Evolutionary conservation across 53 echinoderm and acorn worm genomes (phyloP), one percentile per base, ranked within the genome.

Genomic region (Arbacia lixula): DNA sequence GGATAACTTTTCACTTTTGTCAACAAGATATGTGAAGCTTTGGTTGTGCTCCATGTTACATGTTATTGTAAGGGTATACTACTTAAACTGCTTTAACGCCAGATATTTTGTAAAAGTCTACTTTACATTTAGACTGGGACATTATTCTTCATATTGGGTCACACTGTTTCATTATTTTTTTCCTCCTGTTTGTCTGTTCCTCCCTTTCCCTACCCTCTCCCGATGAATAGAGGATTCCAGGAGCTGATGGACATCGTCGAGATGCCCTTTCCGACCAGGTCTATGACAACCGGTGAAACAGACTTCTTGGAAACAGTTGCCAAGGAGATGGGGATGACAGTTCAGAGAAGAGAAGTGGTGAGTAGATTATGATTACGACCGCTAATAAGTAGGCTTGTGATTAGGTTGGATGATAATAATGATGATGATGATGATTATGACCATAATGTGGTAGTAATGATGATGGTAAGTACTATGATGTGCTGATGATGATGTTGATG

Each of bases 231-330:
- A 42, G 30, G 1, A 21, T 81, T 81, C 41, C 62, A 62, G 30
- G 63, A 61, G 28, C 38, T 41, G 33, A 8, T 27, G 6, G 63
- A 46, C 16, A 61, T 61, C 27, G 38, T 14, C 17, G 81, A 81
- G 64, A 63, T 81, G 81, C 61, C 81, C 42, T 62, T 42, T 46
- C 62, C 14, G 25, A 63, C 81, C 29, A 81, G 27, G 30, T 28
- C 81, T 19, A 31, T 81, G 81, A 28, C 81, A 27, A 2, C 63
- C 22, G 31, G 39, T 16, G 81, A 81, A 43, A 31, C 63, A 19
- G 21, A 61, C 42, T 81, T 62, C 64, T 42, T 81, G 34, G 81
- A 81, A 63, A 43, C n/a, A 1, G 81, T 63, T 43, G 81, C 81
- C 27, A 63, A 81, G 63, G 81, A 81, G 29, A 37, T 81, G 14